These are phyloP conservation scores for Brachyhypopomus occidentalis DNA, from an alignment of 2,113 vertebrate species.

Conservation along the genomic window DNA sequence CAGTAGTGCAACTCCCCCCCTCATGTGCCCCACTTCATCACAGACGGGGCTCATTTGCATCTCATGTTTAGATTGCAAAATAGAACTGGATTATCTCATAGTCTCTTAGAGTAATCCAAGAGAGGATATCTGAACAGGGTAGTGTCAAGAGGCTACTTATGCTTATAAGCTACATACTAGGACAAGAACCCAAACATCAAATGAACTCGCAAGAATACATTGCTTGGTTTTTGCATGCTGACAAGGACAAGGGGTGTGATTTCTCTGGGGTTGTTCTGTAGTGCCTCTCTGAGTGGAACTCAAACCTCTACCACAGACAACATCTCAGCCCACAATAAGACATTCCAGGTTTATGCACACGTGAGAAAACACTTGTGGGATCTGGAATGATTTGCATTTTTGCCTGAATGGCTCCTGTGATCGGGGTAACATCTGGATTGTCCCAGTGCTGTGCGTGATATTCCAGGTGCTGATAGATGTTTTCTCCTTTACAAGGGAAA, in stretches of 20 bases:
- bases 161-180: too few relatives aligned
- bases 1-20: not conserved
- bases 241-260: not conserved
- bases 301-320: too few relatives aligned
- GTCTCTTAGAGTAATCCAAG: not conserved
- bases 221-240: not conserved
- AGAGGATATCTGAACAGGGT: not conserved
- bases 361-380: too few relatives aligned
- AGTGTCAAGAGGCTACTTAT: conserved; percentile 5
- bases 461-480: too few relatives aligned
- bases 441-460: too few relatives aligned
- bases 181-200: not conserved
- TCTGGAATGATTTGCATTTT: too few relatives aligned
- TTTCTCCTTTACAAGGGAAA: too few relatives aligned
- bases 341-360: too few relatives aligned
- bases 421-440: too few relatives aligned
- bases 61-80: conserved; percentile 14
- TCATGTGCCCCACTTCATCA: not conserved
- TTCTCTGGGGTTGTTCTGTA: not conserved
- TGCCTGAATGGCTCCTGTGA: too few relatives aligned
- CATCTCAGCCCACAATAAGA: too few relatives aligned
- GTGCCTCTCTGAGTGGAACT: too few relatives aligned
- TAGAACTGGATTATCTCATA: not conserved
- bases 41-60: conserved; percentile 11
- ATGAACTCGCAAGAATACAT: conserved; percentile 11